phyloP scores from a whole-genome alignment of 2,797 vertebrate species.

The Fundulus diaphanus region DNA sequence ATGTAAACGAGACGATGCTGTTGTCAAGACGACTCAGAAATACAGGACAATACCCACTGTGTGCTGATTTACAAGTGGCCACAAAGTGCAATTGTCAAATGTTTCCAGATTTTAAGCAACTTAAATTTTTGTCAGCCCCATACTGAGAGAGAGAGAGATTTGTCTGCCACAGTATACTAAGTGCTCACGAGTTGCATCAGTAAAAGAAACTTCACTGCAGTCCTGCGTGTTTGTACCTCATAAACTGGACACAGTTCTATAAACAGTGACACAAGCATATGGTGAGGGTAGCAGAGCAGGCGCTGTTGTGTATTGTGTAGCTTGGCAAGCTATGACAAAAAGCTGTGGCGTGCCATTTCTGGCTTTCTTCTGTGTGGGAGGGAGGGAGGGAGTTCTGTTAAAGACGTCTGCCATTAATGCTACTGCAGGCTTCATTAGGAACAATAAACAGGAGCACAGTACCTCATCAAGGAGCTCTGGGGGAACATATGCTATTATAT shows the following conservation, averaged over 20 bases:
- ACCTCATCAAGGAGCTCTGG: conserved; percentile 42
- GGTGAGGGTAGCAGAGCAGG: background rate
- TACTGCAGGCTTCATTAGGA: conserved; percentile 67
- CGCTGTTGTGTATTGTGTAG: conserved; percentile 3
- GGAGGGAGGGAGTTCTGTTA: conserved; percentile 54
- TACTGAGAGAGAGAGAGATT: too few species aligned
- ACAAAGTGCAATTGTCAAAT: background rate
- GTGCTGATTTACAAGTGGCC: background rate
- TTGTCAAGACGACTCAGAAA: background rate
- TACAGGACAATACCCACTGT: background rate
- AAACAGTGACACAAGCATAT: conserved; percentile 12
- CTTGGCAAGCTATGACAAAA: conserved; percentile 31
- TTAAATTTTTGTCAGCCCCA: too few species aligned
- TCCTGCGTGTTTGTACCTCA: background rate
- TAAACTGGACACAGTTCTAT: background rate
- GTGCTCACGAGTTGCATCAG: conserved; percentile 2
- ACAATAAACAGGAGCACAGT: conserved; percentile 62
- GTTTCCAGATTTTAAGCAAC: background rate
- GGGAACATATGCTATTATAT: conserved; percentile 51
- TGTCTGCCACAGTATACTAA: too few species aligned
- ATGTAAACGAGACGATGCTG: background rate
- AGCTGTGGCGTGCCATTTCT: conserved; percentile 50
- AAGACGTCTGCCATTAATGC: conserved; percentile 63
- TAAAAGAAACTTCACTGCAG: background rate
- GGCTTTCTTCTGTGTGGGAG: conserved; percentile 59